Evolutionary conservation across 2,888 invertebrate genomes (phyloP), one percentile per base, ranked within the genome.

Genomic region (Coelogynopora nodosa): DNA sequence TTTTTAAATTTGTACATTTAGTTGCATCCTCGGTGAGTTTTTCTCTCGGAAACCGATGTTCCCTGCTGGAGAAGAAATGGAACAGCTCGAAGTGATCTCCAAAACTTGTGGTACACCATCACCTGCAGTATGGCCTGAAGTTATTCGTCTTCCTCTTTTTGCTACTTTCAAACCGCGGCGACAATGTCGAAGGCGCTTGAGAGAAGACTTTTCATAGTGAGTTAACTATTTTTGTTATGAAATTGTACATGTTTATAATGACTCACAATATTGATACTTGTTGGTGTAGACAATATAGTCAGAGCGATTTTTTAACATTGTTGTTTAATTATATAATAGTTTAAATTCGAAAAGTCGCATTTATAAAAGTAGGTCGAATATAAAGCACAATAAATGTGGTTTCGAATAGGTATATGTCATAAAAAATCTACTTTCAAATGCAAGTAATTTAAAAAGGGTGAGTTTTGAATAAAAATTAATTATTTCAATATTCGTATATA

Each of bases 121-220:
- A 67, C 97, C 98, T 0, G 96, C 96, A 80, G 96, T 96, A 67
- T 99, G 98, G 98, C 98, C 98, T 94, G 91, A 95, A 91, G 97
- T 99, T 84, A 96, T 97, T 88, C 95, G 95, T 91, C 93, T 99
- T 89, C 98, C 98, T 0, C 94, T 96, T 0, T 99, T 96, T 94
- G 95, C 95, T 91, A 95, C 96, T 30, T 93, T 98, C 82, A 95
- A 96, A 90, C 96, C 96, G 67, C 97, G 97, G 93, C 95, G 96
- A 90, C 94, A 95, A 89, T 95, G 97, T 93, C 94, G 96, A 89
- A 94, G 99, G 88, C 94, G 95, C 89, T 93, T 99, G 86, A 94
- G 97, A 31, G 98, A 98, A 90, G 96, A 97, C 90, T 98, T 97
- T 93, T 94, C 95, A 85, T 92, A 92, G 93, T 97, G 95, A 91